Evolutionary conservation across 2,113 vertebrate genomes (phyloP).

Genomic region (Engraulis encrasicolus): DNA sequence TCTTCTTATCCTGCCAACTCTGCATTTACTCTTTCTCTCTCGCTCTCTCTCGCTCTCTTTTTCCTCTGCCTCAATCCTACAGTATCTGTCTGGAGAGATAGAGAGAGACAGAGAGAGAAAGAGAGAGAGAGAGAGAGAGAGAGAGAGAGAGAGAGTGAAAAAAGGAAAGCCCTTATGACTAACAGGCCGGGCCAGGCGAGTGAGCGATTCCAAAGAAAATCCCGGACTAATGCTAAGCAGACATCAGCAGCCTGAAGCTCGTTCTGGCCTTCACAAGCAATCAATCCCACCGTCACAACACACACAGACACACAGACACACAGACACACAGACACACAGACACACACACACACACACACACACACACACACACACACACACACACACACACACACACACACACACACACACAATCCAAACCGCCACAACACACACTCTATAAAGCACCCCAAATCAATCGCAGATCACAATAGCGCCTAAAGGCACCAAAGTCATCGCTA

Average conservation of each 20-base stretch:
- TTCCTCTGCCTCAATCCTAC: neutral
- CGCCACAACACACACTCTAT: neutral
- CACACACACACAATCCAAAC: no score
- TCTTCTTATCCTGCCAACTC: no score
- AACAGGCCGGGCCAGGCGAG: no score
- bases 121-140: no score
- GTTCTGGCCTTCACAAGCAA: neutral
- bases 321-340: no score
- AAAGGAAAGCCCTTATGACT: neutral
- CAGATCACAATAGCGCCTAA: neutral
- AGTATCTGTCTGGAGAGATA: neutral
- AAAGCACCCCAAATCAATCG: neutral
- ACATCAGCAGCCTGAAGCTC: neutral
- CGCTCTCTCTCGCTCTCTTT: neutral
- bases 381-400: no score
- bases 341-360: no score
- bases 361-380: no score
- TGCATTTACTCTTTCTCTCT: no score
- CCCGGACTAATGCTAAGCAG: neutral
- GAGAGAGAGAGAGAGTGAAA: no score
- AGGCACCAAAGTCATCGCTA: neutral
- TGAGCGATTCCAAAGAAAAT: neutral
- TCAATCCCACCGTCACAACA: neutral
- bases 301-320: no score
- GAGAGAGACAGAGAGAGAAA: no score